These are phyloP conservation scores for Pangasianodon gigas DNA, from an alignment of 2,113 vertebrate genomes.

Conservation along the genomic window DNA sequence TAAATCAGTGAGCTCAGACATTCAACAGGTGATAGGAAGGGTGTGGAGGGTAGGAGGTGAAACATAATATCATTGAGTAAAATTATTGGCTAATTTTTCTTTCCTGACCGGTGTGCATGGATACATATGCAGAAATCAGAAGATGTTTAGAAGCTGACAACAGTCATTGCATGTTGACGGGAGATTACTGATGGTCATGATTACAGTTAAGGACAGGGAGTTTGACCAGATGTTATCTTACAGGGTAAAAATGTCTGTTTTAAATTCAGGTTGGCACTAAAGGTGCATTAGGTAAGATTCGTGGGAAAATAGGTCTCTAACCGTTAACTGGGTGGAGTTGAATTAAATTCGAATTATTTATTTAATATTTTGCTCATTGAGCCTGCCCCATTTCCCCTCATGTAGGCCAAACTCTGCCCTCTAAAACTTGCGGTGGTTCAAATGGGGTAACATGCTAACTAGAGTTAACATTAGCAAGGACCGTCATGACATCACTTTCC, in stretches of 20 bases:
- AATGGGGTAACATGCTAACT: too few relatives aligned
- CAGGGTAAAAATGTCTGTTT: background rate
- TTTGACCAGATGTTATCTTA: background rate
- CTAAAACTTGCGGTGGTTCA: too few relatives aligned
- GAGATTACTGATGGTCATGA: background rate
- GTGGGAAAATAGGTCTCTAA: background rate
- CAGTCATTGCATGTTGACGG: background rate
- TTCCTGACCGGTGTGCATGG: background rate
- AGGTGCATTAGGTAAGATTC: background rate
- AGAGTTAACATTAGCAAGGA: too few relatives aligned
- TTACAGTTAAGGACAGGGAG: background rate
- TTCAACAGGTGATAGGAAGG: background rate
- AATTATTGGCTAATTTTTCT: background rate
- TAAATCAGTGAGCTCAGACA: background rate
- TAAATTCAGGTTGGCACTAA: too few relatives aligned
- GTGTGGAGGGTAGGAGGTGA: background rate
- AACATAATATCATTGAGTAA: background rate
- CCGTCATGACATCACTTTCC: too few relatives aligned
- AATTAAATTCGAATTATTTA: background rate
- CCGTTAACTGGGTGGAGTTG: background rate
- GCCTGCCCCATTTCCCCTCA: too few relatives aligned
- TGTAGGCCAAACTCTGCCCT: too few relatives aligned
- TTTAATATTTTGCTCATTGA: too few relatives aligned
- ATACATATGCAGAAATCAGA: background rate
- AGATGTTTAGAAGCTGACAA: background rate